phyloP scores from a whole-genome alignment of 2,797 vertebrate species.

The Lateolabrax maculatus region DNA sequence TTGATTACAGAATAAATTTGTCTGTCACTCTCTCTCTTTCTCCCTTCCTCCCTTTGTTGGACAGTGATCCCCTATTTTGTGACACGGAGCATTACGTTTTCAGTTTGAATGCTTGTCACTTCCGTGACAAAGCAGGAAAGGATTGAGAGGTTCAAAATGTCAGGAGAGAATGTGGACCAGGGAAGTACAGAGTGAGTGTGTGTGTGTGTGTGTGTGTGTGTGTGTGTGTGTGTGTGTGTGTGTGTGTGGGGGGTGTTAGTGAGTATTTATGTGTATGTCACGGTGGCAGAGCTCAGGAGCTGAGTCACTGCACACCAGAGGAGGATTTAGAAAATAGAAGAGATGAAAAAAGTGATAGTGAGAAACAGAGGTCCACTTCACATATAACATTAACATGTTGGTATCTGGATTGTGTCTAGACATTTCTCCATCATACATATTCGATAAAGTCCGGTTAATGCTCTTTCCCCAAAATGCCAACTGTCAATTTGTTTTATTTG shows the following conservation, averaged over 20 bases:
- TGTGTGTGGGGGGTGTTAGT: slow-evolving; percentile 38
- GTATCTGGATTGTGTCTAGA: neutral
- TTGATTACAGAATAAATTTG: slow-evolving; percentile 68
- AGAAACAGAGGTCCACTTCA: slow-evolving; percentile 1
- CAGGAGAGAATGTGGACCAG: slow-evolving; percentile 47
- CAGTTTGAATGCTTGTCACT: slow-evolving; percentile 77
- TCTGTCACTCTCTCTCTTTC: slow-evolving; percentile 63
- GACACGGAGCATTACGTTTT: slow-evolving; percentile 65
- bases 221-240: too few species aligned
- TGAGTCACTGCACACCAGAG: slow-evolving; percentile 23
- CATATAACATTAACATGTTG: neutral
- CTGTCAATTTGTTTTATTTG: neutral
- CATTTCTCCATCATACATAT: neutral
- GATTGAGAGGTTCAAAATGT: slow-evolving; percentile 77
- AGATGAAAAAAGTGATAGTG: neutral
- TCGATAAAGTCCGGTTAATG: neutral
- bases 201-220: too few species aligned
- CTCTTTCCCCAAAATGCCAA: neutral
- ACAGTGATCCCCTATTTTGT: slow-evolving; percentile 73
- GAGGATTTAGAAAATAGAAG: slow-evolving; percentile 5
- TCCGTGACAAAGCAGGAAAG: slow-evolving; percentile 65
- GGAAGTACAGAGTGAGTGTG: slow-evolving; percentile 30
- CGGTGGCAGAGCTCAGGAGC: slow-evolving; percentile 12
- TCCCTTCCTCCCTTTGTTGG: slow-evolving; percentile 53
- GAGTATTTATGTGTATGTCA: slow-evolving; percentile 54